Conservation (phyloP, 2,888 invertebrate species). For the Gymnocheta viridis region DNA sequence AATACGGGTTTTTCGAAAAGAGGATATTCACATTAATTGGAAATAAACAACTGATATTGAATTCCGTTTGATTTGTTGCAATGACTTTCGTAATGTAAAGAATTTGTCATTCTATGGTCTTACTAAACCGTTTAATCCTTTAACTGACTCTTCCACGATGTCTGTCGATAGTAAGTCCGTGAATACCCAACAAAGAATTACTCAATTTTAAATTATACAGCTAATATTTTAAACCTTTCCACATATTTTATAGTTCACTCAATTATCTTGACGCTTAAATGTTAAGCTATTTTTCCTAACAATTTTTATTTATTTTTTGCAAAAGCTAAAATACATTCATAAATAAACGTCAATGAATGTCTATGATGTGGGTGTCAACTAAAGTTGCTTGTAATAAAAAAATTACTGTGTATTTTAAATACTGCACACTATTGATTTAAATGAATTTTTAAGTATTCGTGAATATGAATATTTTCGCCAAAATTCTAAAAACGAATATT, state of each 20-base stretch:
- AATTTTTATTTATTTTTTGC: neutral
- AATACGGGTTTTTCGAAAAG: neutral
- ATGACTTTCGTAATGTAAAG: too few relatives aligned
- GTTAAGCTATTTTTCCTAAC: neutral
- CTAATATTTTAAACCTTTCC: neutral
- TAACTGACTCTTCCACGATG: too few relatives aligned
- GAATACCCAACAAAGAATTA: neutral
- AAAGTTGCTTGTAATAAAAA: conserved; percentile 47
- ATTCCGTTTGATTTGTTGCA: too few relatives aligned
- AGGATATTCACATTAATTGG: neutral
- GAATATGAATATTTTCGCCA: too few relatives aligned
- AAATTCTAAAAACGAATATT: too few relatives aligned
- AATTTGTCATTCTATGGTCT: neutral
- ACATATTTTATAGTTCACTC: neutral
- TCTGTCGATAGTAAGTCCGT: too few relatives aligned
- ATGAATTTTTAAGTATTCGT: too few relatives aligned
- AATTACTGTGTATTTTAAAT: neutral
- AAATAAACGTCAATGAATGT: conserved; percentile 28
- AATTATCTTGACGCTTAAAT: neutral
- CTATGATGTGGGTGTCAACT: conserved; percentile 64
- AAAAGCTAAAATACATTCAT: conserved; percentile 12
- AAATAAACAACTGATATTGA: neutral
- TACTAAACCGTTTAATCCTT: neutral
- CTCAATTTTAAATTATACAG: neutral
- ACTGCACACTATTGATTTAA: too few relatives aligned